Evolutionary conservation across 2,888 invertebrate genomes (phyloP).

Genomic region (Hypena proboscidalis): DNA sequence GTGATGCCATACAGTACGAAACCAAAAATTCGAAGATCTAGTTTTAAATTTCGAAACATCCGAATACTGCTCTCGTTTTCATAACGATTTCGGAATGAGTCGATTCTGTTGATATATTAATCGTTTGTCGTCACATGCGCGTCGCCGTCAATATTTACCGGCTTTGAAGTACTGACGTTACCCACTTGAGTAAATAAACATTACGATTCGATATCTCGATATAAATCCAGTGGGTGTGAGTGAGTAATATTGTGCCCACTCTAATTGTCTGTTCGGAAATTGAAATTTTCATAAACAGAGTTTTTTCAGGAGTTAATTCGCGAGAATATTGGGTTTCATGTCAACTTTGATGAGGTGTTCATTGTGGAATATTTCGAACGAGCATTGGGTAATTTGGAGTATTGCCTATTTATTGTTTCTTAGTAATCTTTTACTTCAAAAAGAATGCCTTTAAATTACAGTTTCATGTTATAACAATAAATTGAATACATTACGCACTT

Average conservation of each 20-base stretch:
- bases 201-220: constrained; percentile 32
- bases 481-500: too few species aligned
- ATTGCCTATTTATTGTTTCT: too few species aligned
- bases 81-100: constrained; percentile 33
- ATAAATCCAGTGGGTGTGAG: constrained; percentile 39
- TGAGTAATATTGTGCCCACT: constrained; percentile 22
- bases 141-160: constrained; percentile 38
- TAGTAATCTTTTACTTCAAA: too few species aligned
- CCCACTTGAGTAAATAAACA: constrained; percentile 40
- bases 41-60: constrained; percentile 10
- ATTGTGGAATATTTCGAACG: too few species aligned
- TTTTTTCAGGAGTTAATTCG: too few species aligned
- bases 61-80: constrained; percentile 9
- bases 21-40: constrained; percentile 16
- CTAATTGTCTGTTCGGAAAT: constrained; percentile 11
- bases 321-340: too few species aligned
- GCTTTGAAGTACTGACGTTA: constrained; percentile 42
- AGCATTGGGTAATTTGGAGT: too few species aligned
- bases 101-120: constrained; percentile 31
- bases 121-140: constrained; percentile 35
- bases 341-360: too few species aligned
- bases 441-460: too few species aligned
- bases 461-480: too few species aligned
- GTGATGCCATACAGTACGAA: too few species aligned
- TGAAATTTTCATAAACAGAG: background rate